Conservation (phyloP, 2,888 invertebrate genomes). For the Coleophora deauratella region DNA sequence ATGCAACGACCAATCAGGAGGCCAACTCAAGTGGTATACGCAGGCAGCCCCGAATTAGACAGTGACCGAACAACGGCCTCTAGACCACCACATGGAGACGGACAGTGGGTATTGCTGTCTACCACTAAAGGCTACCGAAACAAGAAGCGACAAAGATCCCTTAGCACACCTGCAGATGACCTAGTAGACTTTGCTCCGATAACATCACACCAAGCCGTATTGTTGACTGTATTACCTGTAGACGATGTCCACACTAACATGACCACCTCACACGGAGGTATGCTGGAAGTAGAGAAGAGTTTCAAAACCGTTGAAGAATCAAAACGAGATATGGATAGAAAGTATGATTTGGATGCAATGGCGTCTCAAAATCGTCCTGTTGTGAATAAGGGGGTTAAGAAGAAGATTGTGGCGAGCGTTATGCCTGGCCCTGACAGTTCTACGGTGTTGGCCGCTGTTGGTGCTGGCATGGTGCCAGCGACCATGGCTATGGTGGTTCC, state of each 20-base stretch:
- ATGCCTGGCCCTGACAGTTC: constrained; percentile 64
- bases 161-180: constrained; percentile 36
- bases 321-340: constrained; percentile 53
- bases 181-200: constrained; percentile 38
- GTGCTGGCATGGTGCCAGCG: constrained; percentile 86
- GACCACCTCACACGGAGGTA: constrained; percentile 81
- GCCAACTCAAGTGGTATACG: constrained; percentile 66
- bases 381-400: constrained; percentile 42
- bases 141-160: constrained; percentile 60
- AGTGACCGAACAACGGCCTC: constrained; percentile 58
- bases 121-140: constrained; percentile 84
- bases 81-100: constrained; percentile 79
- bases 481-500: constrained; percentile 88
- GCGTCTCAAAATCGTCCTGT: constrained; percentile 41
- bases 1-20: constrained; percentile 51
- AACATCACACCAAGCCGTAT: constrained; percentile 71
- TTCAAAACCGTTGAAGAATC: constrained; percentile 81
- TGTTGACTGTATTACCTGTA: constrained; percentile 83
- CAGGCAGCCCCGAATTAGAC: constrained; percentile 52
- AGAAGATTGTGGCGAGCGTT: constrained; percentile 44
- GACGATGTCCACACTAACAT: constrained; percentile 76
- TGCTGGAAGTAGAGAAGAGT: constrained; percentile 82
- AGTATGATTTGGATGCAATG: constrained; percentile 42
- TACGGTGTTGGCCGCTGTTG: constrained; percentile 80
- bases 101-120: constrained; percentile 84